Percentiles rank a stretch among this genome's conserved stretches.
Conservation (phyloP, 2,113 vertebrate species). For the Otis tarda region DNA sequence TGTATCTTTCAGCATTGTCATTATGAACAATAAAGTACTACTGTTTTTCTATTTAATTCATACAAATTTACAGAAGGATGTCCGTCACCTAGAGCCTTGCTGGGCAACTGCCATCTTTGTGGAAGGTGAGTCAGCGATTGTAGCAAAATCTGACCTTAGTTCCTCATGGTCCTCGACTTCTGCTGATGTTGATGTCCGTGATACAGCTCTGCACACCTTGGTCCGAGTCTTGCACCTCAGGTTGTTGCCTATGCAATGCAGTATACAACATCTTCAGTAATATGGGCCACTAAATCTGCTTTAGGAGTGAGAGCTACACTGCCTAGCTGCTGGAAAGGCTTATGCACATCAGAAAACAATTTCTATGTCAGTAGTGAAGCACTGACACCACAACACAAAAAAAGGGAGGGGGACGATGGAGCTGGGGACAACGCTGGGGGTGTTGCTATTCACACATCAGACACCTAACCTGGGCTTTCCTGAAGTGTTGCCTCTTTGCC, state of each 20-base stretch:
- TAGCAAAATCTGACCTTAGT: not conserved
- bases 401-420: too few relatives aligned
- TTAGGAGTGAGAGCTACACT: not conserved
- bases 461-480: not conserved
- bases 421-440: too few relatives aligned
- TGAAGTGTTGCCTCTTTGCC: not conserved
- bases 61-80: not conserved
- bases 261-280: accelerated
- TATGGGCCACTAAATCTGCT: accelerated
- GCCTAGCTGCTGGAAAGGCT: not conserved
- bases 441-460: not conserved
- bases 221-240: not conserved
- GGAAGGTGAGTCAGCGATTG: not conserved
- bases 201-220: not conserved
- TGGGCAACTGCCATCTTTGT: not conserved
- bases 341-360: not conserved
- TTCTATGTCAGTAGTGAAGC: not conserved
- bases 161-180: not conserved
- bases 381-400: not conserved
- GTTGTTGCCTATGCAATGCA: not conserved
- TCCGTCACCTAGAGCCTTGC: not conserved
- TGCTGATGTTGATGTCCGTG: accelerated
- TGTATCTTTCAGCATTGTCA: not conserved
- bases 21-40: not conserved
- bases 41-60: not conserved